These are phyloP conservation scores for Osmoderma eremita DNA, from an alignment of 2,888 invertebrate genomes.

Conservation along the genomic window DNA sequence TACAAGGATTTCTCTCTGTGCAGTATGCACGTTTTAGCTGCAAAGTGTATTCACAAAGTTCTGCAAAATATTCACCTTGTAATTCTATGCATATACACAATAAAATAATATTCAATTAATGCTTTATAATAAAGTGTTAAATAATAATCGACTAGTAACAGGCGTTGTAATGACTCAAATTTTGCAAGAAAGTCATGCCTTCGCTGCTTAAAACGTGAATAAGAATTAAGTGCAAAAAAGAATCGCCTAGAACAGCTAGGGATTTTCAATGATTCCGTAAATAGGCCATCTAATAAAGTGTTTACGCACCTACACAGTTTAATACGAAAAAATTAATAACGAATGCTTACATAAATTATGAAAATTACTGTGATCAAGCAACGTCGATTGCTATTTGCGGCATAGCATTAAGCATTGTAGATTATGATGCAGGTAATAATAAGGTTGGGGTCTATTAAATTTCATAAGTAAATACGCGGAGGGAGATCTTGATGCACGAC, in stretches of 20 bases:
- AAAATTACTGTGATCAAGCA: conserved; percentile 58
- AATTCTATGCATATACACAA: no score
- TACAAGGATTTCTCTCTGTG: no score
- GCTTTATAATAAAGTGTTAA: no score
- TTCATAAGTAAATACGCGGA: conserved; percentile 60
- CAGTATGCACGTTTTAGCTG: no score
- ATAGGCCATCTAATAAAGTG: conserved; percentile 44
- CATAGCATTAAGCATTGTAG: conserved; percentile 57
- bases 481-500: conserved; percentile 61
- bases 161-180: conserved; percentile 20
- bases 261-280: conserved; percentile 40
- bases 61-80: no score
- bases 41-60: no score
- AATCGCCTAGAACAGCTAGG: conserved; percentile 21
- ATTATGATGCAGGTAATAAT: conserved; percentile 61
- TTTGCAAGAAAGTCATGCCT: not conserved
- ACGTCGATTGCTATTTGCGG: conserved; percentile 55
- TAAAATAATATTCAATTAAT: no score
- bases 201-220: conserved; percentile 7
- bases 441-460: conserved; percentile 61
- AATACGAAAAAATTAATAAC: conserved; percentile 46
- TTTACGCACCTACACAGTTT: conserved; percentile 47
- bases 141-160: not conserved
- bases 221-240: conserved; percentile 20
- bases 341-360: conserved; percentile 54